These are phyloP conservation scores for Malurus cyaneus DNA, from an alignment of 2,113 vertebrate genomes.

Conservation along the genomic window DNA sequence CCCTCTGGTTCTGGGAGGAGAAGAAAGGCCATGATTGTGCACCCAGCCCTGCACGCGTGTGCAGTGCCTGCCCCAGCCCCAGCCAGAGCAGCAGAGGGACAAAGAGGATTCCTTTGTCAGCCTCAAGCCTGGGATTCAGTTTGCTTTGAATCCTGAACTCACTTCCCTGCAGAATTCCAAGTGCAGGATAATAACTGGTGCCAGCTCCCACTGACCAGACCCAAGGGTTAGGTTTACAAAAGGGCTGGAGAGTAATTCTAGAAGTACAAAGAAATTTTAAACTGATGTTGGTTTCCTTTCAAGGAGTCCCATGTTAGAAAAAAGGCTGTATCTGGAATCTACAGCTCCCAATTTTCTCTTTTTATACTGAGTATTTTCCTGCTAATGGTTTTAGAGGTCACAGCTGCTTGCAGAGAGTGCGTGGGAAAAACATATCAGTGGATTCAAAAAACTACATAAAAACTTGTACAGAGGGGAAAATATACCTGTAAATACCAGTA, in stretches of 20 bases:
- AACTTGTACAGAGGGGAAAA: not conserved
- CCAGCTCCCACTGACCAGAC: constrained; percentile 22
- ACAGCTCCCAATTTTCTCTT: not conserved
- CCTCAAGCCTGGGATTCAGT: not conserved
- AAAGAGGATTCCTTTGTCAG: constrained; percentile 17
- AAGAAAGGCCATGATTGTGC: constrained; percentile 56
- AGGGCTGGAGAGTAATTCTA: not conserved
- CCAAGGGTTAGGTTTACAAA: not conserved
- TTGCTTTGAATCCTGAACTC: constrained; percentile 7
- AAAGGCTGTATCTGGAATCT: not conserved
- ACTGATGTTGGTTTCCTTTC: not conserved
- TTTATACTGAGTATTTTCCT: not conserved
- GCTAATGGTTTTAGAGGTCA: not conserved
- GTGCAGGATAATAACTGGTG: not conserved
- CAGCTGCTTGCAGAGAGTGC: not conserved
- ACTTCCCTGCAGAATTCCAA: not conserved
- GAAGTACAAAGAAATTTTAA: not conserved
- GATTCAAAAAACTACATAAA: not conserved
- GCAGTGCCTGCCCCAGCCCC: no score
- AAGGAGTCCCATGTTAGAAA: not conserved
- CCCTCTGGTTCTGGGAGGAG: constrained; percentile 88
- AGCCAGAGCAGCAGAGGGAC: not conserved
- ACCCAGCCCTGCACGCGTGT: no score
- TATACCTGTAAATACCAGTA: not conserved
- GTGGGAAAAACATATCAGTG: not conserved